Evolutionary conservation across 1,140 invertebrate genomes (phyloP).

Genomic region (Drosophila insularis): DNA sequence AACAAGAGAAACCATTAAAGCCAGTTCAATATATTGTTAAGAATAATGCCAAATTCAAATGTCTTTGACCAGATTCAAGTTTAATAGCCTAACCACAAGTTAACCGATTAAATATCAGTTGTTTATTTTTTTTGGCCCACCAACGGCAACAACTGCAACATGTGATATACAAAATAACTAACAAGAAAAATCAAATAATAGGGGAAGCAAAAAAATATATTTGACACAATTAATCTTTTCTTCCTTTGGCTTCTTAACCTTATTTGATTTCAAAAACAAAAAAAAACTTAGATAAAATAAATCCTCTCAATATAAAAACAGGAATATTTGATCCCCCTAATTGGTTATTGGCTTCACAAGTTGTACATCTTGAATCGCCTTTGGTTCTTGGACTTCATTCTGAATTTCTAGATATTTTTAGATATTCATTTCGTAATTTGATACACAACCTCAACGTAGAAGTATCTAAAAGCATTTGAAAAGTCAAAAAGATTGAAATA

Average conservation of each 20-base stretch:
- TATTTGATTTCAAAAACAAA: no score
- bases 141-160: conserved; percentile 2
- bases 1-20: not conserved
- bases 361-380: no score
- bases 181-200: no score
- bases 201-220: not conserved
- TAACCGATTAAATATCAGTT: conserved; percentile 39
- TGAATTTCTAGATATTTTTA: not conserved
- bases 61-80: conserved; percentile 64
- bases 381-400: no score
- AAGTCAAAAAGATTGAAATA: conserved; percentile 37
- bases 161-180: conserved; percentile 8
- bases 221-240: no score
- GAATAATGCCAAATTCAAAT: conserved; percentile 40
- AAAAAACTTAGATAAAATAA: no score
- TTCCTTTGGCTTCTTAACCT: no score
- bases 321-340: no score
- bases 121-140: not conserved
- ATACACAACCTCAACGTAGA: conserved; percentile 50
- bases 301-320: no score
- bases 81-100: conserved; percentile 59
- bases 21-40: conserved; percentile 14
- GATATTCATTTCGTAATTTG: conserved; percentile 45
- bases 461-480: conserved; percentile 27
- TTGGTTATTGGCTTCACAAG: no score